Base-by-base conservation (phyloP, 2,888 invertebrate genomes). In the Halictus quadricinctus region DNA sequence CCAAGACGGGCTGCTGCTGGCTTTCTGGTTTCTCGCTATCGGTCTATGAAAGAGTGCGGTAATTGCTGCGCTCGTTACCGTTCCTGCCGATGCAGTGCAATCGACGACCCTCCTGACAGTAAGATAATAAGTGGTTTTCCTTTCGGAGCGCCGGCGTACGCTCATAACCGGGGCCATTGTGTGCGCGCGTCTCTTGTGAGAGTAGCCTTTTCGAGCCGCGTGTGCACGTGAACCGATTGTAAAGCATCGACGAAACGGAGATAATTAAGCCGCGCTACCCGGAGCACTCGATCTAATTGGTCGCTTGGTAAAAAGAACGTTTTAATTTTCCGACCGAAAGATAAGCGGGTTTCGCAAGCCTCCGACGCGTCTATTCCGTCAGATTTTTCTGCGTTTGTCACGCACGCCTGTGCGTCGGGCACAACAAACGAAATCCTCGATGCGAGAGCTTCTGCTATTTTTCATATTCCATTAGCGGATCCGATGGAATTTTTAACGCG, bases 51-150 rank as follows among this genome's bases (percentile, higher is more conserved):
- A 90, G 86, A 89, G 85, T 87, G 89, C 90, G 90, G 90, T 90
- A 90, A 90, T 90, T 90, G 90, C 90, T 76, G 89, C 83, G 90
- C 90, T 90, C 90, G 90, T 90, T 90, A 90, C 90, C 90, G 90
- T 89, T 87, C 88, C 90, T 86, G 88, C 90, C 90, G 89, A 90
- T 90, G 87, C 90, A 80, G 87, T 85, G 89, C 87, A 85, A 90
- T 90, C 90, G 89, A 88, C 85, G 86, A 87, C 90, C 90, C 90
- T 85, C 86, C 88, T 87, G 90, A 90, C 90, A 89, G 90, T 90
- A 85, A 90, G 90, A 90, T 90, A 90, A 90, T 90, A 90, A 90
- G 90, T 90, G 90, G 90, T 90, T 90, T 90, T 89, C 90, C 89
- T 88, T 90, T 89, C 89, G 85, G 75, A 80, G 85, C 86, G 70